Conservation (phyloP, 2,797 vertebrate species). For the Danio tinwini region DNA sequence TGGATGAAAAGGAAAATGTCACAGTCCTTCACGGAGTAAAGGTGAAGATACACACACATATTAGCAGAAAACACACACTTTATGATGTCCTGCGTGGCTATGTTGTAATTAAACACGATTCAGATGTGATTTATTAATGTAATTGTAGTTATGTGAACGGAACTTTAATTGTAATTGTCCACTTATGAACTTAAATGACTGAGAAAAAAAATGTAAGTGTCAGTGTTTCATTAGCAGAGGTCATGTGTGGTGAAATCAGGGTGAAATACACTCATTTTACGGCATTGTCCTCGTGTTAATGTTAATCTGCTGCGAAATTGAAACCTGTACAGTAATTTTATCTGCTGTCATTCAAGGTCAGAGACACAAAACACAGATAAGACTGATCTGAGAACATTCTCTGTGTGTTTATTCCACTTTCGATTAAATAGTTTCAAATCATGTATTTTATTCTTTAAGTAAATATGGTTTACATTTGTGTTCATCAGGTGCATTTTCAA, state of each 20-base stretch:
- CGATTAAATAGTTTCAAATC: too few relatives aligned
- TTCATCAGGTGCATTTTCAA: too few relatives aligned
- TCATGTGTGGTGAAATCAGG: neutral
- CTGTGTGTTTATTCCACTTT: neutral
- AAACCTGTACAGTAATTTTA: neutral
- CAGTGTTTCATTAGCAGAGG: neutral
- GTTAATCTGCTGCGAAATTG: neutral
- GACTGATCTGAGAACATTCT: too few relatives aligned
- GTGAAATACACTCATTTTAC: neutral
- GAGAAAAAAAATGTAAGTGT: neutral
- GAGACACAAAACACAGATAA: neutral
- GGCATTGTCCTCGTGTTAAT: neutral
- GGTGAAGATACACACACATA: constrained; percentile 72
- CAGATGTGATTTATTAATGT: neutral
- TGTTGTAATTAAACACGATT: neutral
- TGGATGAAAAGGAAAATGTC: constrained; percentile 90
- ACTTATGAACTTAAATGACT: neutral
- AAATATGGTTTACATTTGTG: neutral
- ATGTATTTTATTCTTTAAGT: too few relatives aligned
- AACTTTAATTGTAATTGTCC: neutral
- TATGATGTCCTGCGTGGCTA: neutral
- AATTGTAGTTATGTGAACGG: neutral
- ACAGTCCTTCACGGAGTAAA: constrained; percentile 91
- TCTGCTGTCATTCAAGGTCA: constrained; percentile 21
- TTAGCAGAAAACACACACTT: neutral